Evolutionary conservation across 2,113 vertebrate genomes (phyloP).

Genomic region (Corynorhinus townsendii): DNA sequence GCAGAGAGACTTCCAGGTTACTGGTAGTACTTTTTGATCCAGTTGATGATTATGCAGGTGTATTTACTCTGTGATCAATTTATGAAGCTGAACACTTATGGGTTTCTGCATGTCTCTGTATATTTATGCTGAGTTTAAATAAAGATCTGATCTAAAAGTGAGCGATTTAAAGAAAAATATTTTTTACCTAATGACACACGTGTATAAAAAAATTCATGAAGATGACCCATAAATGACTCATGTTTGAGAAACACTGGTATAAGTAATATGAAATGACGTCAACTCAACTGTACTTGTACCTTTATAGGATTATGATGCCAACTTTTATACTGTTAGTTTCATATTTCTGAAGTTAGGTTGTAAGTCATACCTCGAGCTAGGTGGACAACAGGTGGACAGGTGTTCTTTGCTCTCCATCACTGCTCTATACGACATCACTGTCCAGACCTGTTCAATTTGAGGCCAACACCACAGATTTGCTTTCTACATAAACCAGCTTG

Average conservation of each 20-base stretch:
- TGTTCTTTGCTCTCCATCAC: background rate
- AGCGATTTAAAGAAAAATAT: background rate
- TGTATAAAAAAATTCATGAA: background rate
- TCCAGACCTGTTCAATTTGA: background rate
- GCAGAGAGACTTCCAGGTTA: background rate
- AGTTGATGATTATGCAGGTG: background rate
- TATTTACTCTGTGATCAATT: background rate
- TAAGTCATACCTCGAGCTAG: background rate
- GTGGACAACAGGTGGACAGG: rapidly evolving
- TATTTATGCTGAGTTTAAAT: background rate
- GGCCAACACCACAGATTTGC: background rate
- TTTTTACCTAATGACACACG: background rate
- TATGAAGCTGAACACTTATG: background rate
- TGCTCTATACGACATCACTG: background rate
- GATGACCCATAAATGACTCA: background rate
- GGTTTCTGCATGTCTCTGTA: background rate
- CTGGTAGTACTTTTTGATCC: background rate
- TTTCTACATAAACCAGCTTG: background rate
- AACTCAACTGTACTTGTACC: background rate
- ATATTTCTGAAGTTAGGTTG: background rate
- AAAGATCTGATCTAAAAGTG: background rate
- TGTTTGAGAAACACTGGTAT: background rate
- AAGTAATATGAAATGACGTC: background rate
- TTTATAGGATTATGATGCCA: background rate
- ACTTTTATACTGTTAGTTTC: background rate